Evolutionary conservation across 2,113 vertebrate genomes (phyloP).

Genomic region (Sturnus vulgaris): DNA sequence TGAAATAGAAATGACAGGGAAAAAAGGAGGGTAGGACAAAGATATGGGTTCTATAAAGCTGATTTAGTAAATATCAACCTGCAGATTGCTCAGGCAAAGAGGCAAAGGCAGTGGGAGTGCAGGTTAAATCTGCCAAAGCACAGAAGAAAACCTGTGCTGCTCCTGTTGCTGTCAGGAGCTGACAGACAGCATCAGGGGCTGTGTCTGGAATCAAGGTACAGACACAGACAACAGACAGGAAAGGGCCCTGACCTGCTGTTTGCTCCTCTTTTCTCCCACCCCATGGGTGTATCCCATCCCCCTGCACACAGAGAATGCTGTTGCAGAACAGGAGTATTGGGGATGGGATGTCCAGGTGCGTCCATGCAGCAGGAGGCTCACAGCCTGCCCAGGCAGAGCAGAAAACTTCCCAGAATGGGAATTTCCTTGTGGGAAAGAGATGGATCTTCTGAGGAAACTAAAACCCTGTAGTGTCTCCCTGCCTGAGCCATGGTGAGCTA

Average conservation of each 20-base stretch:
- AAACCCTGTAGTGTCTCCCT: neutral
- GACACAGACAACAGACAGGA: neutral
- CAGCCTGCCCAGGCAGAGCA: neutral
- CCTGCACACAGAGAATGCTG: rapidly evolving
- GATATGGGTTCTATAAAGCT: neutral
- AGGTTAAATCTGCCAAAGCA: neutral
- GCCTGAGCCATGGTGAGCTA: neutral
- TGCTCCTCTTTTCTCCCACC: neutral
- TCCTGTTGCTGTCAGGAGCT: neutral
- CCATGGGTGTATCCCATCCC: rapidly evolving
- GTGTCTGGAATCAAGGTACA: neutral
- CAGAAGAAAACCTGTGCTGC: neutral
- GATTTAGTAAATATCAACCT: conserved; percentile 13
- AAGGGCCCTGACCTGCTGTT: neutral
- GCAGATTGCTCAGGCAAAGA: neutral
- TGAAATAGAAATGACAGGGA: neutral
- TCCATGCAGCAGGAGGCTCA: neutral
- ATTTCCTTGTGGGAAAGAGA: neutral
- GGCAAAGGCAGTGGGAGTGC: neutral
- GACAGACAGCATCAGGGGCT: neutral
- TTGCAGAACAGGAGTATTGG: neutral
- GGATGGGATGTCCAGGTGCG: neutral
- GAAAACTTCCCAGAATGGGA: neutral
- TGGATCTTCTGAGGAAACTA: neutral
- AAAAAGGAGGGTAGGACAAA: neutral